Evolutionary conservation across 2,797 vertebrate genomes (phyloP), one percentile per base, ranked within the genome.

Genomic region (Falco naumanni): DNA sequence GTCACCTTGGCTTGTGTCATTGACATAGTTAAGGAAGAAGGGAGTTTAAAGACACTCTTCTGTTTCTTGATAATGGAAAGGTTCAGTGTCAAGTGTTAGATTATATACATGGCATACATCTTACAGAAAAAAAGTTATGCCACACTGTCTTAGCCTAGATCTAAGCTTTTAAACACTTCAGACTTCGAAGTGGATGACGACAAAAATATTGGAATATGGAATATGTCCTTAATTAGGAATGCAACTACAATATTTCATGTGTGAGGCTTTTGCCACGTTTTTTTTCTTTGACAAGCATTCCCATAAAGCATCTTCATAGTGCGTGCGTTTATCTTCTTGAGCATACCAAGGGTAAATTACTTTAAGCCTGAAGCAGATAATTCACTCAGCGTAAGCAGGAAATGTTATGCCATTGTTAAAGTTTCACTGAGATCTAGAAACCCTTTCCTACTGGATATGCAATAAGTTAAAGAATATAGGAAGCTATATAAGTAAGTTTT

Each of bases 401-500:
- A 78, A 78, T 34, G 7, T 76, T 77, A 48, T 93, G 65, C 47
- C 28, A 15, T 91, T 91, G 93, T 92, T 41, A 74, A 82, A 79
- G 69, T 81, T 78, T 33, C 79, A 78, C 50, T 90, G 70, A 72
- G 16, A 65, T 93, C 50, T 87, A 94, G 87, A 81, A 95, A 61
- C 21, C 8, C 51, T 65, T 89, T 74, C 54, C 63, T 87, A 29
- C 47, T 79, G 47, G 43, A 68, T 70, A 60, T 70, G 26, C 70
- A 94, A 3, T 94, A 79, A 90, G 20, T 90, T 79, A 94, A 93
- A 69, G 83, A 91, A 69, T 66, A 84, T 37, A 87, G 82, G 63
- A 95, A 87, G 19, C 78, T 97, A 34, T 66, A 34, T 95, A 63
- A 91, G 21, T 85, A 65, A 81, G 41, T 87, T 72, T 84, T 65